phyloP scores from a whole-genome alignment of 2,888 invertebrate species.

The Rhyacophila evoluta region DNA sequence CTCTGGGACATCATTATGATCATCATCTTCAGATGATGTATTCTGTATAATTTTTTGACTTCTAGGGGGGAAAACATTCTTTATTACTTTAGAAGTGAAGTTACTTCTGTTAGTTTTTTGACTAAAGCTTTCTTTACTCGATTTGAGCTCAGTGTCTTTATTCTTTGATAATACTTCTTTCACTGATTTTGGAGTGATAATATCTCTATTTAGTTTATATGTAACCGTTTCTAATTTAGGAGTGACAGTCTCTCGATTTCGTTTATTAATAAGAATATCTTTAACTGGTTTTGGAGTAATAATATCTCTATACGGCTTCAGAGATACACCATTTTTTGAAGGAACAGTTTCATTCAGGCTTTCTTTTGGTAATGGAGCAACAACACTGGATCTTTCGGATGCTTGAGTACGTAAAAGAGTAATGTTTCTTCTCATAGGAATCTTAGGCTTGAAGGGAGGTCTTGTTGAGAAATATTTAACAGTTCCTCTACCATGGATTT shows the following conservation, averaged over 20 bases:
- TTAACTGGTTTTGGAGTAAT: neutral
- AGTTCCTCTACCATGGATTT: conserved; percentile 48
- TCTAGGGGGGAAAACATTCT: neutral
- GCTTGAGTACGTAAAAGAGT: conserved; percentile 25
- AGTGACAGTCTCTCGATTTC: neutral
- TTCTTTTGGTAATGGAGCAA: neutral
- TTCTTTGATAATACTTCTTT: neutral
- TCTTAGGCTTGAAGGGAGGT: conserved; percentile 53
- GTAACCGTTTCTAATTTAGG: neutral
- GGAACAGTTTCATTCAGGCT: neutral
- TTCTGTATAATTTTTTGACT: neutral
- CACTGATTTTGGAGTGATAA: neutral
- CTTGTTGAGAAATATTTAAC: conserved; percentile 50
- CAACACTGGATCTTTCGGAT: conserved; percentile 32
- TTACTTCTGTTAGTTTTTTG: neutral
- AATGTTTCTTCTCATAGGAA: conserved; percentile 44
- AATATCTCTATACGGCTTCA: neutral
- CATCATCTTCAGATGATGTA: conserved; percentile 2
- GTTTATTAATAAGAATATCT: neutral
- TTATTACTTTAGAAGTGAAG: neutral
- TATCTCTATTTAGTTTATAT: neutral
- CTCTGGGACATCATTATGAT: neutral
- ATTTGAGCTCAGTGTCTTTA: neutral
- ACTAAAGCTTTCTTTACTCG: neutral
- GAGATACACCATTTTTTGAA: neutral